Evolutionary conservation across 2,888 invertebrate genomes (phyloP), one percentile per base, ranked within the genome.

Genomic region (Melinaea menophilus): DNA sequence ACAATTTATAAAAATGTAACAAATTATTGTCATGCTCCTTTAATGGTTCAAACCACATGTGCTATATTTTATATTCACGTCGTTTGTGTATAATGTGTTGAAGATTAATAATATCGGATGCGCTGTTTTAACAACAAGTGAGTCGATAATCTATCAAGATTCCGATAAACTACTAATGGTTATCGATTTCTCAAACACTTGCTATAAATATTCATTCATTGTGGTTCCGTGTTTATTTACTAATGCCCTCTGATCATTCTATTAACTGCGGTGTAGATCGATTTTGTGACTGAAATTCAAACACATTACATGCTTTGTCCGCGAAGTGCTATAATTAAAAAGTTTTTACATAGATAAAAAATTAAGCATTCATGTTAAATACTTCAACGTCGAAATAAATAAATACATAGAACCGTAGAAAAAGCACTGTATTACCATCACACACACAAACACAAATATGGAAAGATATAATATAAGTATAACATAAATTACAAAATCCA

Each of bases 141-240:
- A 63, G 63, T 65, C 62, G 58, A 51, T 65, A 65, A 70, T 63
- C 67, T 55, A 31, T 46, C 55, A 55, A 47, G 58, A 45, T 56
- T 65, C 78, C 61, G 69, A 68, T 68, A 66, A 71, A 61, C 61
- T 62, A 63, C 69, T 75, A 79, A 78, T 77, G 73, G 72, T 63
- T 72, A 73, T 74, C 70, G 72, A 76, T 76, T 63, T 62, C 51
- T 61, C 59, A 61, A 64, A 62, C 68, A 64, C 62, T 63, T 55
- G 66, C 71, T 68, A 73, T 70, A 75, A 72, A 74, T 73, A 73
- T 71, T 71, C 72, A 69, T 69, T 68, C 62, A 56, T 55, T 63
- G 63, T 64, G 61, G 63, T 62, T 62, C 64, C 55, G 35, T 70
- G 64, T 67, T 68, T 69, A 67, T 70, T 65, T 65, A 64, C 59